Base-by-base conservation (phyloP, 2,888 invertebrate species). In the Theodoxus fluviatilis region DNA sequence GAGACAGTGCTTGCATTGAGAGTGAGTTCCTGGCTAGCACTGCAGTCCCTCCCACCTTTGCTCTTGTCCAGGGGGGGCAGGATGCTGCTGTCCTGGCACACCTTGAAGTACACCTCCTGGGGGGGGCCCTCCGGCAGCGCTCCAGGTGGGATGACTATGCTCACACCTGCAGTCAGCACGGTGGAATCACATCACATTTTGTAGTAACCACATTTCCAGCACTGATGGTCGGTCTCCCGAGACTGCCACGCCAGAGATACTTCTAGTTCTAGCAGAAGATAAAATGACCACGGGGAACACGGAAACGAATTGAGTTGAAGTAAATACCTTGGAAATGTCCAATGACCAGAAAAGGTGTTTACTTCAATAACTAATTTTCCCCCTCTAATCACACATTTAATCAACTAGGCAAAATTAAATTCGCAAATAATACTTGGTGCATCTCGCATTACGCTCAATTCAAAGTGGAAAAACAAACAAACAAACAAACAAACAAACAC, bases 91-190 rank as follows among this genome's bases (percentile, higher is more conserved):
- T 94, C 92, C 84, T 94, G 91, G 78, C 89, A 89, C 6, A 87
- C 86, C 83, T 90, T 95, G 90, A 97, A 96, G 91, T 95, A 96
- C 86, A 97, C 93, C 87, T 95, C 95, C 89, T 96, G 95, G 83
- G 92, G 91, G 81, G 92, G 91, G 69, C 94, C 94, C 49, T 91
- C 90, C 66, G 93, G 91, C 78, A 97, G 92, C 63, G 96, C 96
- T 76, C 94, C 94, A 68, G 93, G 91, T 59, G 97, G 96, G 83
- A 97, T 93, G 81, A 93, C 91, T 75, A 97, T 89, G 67, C 93
- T 93, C 59, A 97, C 96, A 77, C 96, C 84, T 81, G 77, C 57
- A n/a, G 2, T 6, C 3, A 22, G n/a, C 25, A 59, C 59, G 28
- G 28, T 31, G n/a, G 18, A 22, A 31, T 1, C n/a, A 22, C 25